phyloP scores from a whole-genome alignment of 2,888 invertebrate genomes.

The Marasmarcha lunaedactyla region DNA sequence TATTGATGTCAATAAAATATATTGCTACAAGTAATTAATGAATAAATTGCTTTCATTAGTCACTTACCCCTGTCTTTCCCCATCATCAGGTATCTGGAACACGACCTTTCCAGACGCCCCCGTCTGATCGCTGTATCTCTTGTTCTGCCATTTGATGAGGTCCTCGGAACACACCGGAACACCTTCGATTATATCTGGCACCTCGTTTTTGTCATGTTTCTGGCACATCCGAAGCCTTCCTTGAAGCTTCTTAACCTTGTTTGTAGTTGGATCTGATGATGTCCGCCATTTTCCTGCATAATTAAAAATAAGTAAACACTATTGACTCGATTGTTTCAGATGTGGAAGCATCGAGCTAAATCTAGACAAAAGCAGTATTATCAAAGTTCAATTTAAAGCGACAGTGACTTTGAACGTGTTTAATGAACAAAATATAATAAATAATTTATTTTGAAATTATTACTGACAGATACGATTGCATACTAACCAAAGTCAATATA shows the following conservation, averaged over 20 bases:
- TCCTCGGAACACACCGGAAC: conserved; percentile 60
- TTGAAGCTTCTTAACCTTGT: conserved; percentile 45
- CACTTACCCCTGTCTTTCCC: conserved; percentile 38
- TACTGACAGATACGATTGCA: background rate
- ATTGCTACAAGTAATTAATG: too few relatives aligned
- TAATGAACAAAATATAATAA: background rate
- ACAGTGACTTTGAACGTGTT: background rate
- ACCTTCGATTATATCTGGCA: conserved; percentile 64
- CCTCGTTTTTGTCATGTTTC: conserved; percentile 59
- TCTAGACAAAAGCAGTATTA: background rate
- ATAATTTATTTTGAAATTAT: background rate
- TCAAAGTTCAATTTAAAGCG: background rate
- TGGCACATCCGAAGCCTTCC: conserved; percentile 47
- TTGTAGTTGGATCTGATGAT: conserved; percentile 45
- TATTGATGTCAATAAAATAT: too few relatives aligned
- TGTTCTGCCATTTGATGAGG: conserved; percentile 29
- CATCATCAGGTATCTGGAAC: conserved; percentile 49
- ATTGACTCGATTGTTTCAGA: background rate
- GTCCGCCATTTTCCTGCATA: conserved; percentile 43
- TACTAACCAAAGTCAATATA: conserved; percentile 56
- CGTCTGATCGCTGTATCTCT: conserved; percentile 27
- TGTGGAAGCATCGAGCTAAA: background rate
- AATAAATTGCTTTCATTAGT: too few relatives aligned
- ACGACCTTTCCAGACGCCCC: conserved; percentile 34
- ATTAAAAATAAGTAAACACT: background rate